phyloP scores from a whole-genome alignment of 2,113 vertebrate genomes.

The Myanophis thanlyinensis region DNA sequence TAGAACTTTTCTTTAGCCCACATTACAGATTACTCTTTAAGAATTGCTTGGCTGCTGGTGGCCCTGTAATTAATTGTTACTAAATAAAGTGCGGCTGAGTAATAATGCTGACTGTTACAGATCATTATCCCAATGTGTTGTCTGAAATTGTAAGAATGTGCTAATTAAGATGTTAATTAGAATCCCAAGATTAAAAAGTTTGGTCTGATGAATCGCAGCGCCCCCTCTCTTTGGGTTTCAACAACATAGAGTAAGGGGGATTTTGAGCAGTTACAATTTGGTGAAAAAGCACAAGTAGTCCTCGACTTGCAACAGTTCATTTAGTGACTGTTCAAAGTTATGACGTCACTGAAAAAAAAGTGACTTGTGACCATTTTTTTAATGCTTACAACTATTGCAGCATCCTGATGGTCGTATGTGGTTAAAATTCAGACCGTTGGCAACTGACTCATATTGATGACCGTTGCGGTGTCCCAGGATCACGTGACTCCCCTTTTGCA shows the following conservation, averaged over 20 bases:
- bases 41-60: no score
- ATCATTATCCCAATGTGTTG: neutral
- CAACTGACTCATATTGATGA: no score
- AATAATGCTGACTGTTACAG: neutral
- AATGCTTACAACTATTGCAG: no score
- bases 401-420: no score
- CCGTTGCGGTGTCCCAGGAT: no score
- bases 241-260: neutral
- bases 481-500: no score
- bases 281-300: neutral
- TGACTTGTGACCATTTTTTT: no score
- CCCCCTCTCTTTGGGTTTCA: neutral
- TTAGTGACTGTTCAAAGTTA: no score
- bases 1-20: neutral
- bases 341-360: no score
- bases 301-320: no score
- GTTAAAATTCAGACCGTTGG: no score
- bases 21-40: neutral
- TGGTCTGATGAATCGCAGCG: neutral
- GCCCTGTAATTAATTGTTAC: neutral
- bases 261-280: neutral
- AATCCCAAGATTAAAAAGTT: slow-evolving; percentile 2
- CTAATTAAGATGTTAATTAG: slow-evolving; percentile 23
- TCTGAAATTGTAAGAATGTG: neutral
- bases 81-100: neutral